phyloP scores from a whole-genome alignment of 2,888 invertebrate genomes.

The Calameuta pallipes region DNA sequence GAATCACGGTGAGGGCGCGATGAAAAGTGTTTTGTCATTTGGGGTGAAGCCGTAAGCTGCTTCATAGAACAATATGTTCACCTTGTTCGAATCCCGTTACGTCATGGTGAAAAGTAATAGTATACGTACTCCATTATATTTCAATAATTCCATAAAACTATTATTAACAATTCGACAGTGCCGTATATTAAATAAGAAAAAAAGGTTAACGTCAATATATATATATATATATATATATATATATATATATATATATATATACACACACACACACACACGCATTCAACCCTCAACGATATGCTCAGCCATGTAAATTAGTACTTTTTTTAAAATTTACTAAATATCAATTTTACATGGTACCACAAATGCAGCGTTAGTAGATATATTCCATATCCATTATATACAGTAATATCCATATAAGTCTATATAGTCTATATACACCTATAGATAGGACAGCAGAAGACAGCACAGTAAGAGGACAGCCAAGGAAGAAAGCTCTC shows the following conservation, averaged over 20 bases:
- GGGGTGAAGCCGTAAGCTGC: conserved; percentile 29
- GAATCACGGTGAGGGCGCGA: conserved; percentile 34
- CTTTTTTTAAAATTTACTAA: background rate
- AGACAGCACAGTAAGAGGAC: conserved; percentile 1
- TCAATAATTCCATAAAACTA: background rate
- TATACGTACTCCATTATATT: background rate
- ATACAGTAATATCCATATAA: background rate
- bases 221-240: background rate
- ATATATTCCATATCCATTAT: background rate
- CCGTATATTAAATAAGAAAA: background rate
- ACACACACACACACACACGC: no score
- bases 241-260: background rate
- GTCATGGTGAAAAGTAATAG: conserved; percentile 1
- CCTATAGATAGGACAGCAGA: background rate
- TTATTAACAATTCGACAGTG: background rate
- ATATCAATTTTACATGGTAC: background rate
- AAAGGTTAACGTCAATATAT: background rate
- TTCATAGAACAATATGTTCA: conserved; percentile 44
- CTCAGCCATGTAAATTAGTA: background rate
- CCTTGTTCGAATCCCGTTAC: conserved; percentile 34
- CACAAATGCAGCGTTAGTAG: background rate
- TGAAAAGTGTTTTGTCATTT: conserved; percentile 54
- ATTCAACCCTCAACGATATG: background rate
- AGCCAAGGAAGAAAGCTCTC: conserved; percentile 13
- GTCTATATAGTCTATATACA: background rate